These are phyloP conservation scores for Semnornis frantzii DNA, from an alignment of 2,113 vertebrate genomes.

Conservation along the genomic window DNA sequence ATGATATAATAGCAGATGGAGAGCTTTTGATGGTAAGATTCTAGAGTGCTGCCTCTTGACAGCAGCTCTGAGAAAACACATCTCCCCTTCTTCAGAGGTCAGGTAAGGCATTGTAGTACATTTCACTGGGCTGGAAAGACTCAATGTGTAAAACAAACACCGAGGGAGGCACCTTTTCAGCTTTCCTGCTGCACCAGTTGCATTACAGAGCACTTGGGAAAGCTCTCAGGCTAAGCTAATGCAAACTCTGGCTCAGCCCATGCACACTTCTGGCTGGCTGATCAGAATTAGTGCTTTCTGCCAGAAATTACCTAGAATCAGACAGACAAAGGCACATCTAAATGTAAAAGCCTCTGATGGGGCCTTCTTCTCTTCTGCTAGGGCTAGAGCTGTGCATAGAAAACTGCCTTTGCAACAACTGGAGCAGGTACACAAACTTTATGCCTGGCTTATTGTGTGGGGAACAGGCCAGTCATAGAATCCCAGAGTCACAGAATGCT, in stretches of 20 bases:
- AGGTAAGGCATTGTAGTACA: neutral
- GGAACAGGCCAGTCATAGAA: neutral
- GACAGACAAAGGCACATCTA: neutral
- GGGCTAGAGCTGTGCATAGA: rapidly evolving
- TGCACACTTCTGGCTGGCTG: neutral
- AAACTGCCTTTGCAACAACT: neutral
- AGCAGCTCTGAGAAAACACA: neutral
- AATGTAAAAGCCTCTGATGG: neutral
- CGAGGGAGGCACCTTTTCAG: neutral
- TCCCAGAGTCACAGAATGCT: neutral
- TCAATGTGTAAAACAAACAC: neutral
- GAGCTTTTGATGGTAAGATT: neutral
- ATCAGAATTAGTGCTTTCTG: neutral
- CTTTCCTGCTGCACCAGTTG: neutral
- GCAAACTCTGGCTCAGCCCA: neutral
- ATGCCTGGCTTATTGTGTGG: neutral
- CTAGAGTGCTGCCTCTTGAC: neutral
- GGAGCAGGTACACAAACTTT: neutral
- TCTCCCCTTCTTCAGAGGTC: neutral
- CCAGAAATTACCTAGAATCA: neutral
- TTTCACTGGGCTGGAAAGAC: neutral
- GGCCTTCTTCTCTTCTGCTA: neutral
- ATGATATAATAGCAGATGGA: neutral
- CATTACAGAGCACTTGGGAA: neutral
- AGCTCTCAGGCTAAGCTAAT: neutral